phyloP scores from a whole-genome alignment of 2,888 invertebrate genomes.

The Barypeithes pellucidus region DNA sequence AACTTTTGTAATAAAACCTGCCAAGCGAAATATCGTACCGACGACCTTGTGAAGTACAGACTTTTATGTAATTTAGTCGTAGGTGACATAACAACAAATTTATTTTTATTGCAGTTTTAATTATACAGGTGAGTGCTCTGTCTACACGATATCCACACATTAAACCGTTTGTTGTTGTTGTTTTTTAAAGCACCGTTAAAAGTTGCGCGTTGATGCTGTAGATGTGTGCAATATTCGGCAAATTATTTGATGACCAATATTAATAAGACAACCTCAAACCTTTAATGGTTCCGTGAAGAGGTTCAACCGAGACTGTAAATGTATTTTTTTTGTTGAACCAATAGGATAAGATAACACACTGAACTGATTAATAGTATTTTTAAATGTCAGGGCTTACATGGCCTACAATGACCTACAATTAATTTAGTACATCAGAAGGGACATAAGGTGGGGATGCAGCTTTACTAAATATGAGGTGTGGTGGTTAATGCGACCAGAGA shows the following conservation, averaged over 20 bases:
- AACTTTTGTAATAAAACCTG: background rate
- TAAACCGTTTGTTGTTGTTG: conserved; percentile 7
- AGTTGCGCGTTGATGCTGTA: background rate
- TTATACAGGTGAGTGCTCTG: conserved; percentile 21
- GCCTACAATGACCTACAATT: conserved; percentile 43
- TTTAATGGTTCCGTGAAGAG: background rate
- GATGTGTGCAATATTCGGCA: background rate
- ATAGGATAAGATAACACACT: conserved; percentile 3
- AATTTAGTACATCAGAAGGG: conserved; percentile 40
- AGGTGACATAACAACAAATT: conserved; percentile 26
- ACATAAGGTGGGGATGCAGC: conserved; percentile 30
- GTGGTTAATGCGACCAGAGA: conserved; percentile 37
- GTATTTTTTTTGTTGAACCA: background rate
- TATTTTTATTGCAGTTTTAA: conserved; percentile 31
- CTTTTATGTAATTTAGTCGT: background rate
- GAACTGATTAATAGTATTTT: conserved; percentile 45
- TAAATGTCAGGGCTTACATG: conserved; percentile 32
- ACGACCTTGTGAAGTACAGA: conserved; percentile 10
- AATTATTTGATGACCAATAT: background rate
- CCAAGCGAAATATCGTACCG: background rate
- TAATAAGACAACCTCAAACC: background rate
- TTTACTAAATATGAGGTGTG: conserved; percentile 42
- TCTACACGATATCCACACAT: conserved; percentile 14
- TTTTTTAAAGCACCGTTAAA: conserved; percentile 14
- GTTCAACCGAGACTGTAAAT: background rate